These are phyloP conservation scores for Holocentrus rufus DNA, from an alignment of 2,797 vertebrate species.

Conservation along the genomic window DNA sequence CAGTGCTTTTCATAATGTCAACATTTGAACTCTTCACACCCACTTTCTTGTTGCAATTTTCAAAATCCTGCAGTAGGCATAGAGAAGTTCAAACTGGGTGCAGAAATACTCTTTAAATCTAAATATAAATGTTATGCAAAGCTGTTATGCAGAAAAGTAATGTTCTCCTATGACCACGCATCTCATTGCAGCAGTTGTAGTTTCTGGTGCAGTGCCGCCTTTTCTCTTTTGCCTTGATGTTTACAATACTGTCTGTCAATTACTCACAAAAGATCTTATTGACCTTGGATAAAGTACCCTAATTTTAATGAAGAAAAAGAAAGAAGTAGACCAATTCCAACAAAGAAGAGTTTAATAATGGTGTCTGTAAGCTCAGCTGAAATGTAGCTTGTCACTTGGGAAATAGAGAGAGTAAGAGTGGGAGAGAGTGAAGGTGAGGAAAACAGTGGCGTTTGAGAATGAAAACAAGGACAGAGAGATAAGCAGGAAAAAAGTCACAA, in stretches of 20 bases:
- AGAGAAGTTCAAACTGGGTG: too few relatives aligned
- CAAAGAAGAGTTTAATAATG: constrained; percentile 47
- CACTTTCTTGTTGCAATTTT: too few relatives aligned
- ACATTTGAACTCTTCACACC: too few relatives aligned
- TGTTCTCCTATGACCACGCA: constrained; percentile 14
- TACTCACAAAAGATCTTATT: constrained; percentile 39
- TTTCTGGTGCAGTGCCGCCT: constrained; percentile 27
- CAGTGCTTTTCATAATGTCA: too few relatives aligned
- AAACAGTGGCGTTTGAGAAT: constrained; percentile 17
- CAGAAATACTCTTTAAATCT: too few relatives aligned
- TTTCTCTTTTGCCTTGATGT: constrained; percentile 36
- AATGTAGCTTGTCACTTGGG: constrained; percentile 41
- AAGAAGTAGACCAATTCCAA: background rate
- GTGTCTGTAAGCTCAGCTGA: constrained; percentile 40
- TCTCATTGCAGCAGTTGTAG: background rate
- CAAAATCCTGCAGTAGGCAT: too few relatives aligned
- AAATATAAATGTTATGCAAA: background rate
- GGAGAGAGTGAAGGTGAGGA: constrained; percentile 24
- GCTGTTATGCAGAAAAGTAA: constrained; percentile 5
- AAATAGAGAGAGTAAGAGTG: constrained; percentile 36
- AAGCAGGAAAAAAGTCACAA: constrained; percentile 34
- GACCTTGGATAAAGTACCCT: constrained; percentile 39
- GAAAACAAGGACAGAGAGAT: constrained; percentile 40
- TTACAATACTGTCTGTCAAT: constrained; percentile 24
- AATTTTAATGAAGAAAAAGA: constrained; percentile 27